These are phyloP conservation scores for Chiloscyllium punctatum DNA, from an alignment of 2,797 vertebrate species.

Conservation along the genomic window DNA sequence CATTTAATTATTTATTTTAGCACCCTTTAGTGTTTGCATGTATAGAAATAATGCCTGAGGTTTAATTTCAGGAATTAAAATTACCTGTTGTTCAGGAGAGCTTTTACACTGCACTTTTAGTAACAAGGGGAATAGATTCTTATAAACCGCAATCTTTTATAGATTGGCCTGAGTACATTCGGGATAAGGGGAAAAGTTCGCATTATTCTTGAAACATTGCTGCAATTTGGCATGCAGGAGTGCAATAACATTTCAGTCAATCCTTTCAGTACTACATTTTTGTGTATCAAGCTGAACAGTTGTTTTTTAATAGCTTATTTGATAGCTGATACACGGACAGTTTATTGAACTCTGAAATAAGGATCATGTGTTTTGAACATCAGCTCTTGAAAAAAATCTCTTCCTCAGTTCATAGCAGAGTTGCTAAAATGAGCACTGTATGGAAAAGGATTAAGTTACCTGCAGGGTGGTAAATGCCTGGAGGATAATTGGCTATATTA, in stretches of 20 bases:
- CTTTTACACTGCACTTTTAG: neutral
- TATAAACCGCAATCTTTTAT: neutral
- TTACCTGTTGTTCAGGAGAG: constrained; percentile 1
- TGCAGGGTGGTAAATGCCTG: no score
- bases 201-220: constrained; percentile 20
- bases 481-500: neutral
- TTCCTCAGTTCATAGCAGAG: neutral
- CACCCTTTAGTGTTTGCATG: constrained; percentile 34
- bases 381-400: neutral
- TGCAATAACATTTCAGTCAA: neutral
- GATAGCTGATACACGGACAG: neutral
- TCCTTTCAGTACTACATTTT: constrained; percentile 19
- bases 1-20: constrained; percentile 28
- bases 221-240: neutral
- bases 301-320: neutral
- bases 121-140: neutral
- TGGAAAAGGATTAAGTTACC: neutral
- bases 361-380: neutral
- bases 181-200: neutral
- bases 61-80: constrained; percentile 12
- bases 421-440: neutral
- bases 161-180: neutral
- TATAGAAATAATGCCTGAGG: constrained; percentile 32
- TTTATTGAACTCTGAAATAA: neutral
- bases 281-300: no score